A percentile compares a stretch with the other conserved stretches of the same genome.
Evolutionary conservation across 2,113 vertebrate species (phyloP).

Genomic region (Brienomyrus brachyistius): DNA sequence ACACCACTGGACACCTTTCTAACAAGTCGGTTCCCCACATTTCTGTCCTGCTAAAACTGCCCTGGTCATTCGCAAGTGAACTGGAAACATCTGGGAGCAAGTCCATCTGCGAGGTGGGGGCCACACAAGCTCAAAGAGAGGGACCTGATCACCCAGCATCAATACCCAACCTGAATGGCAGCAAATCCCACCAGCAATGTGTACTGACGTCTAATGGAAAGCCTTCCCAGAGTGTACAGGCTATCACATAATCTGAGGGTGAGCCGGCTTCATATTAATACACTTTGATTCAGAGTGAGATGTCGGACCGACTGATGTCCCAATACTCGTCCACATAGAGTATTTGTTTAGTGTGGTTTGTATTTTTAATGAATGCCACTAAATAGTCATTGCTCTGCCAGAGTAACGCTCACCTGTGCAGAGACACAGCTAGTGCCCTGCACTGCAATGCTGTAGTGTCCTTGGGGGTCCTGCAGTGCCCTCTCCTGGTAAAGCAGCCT

Average conservation of each 20-base stretch:
- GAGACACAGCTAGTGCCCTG: slow-evolving; percentile 59
- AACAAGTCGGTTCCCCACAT: neutral
- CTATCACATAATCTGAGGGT: neutral
- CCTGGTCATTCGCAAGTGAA: neutral
- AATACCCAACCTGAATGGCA: neutral
- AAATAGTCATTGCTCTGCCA: neutral
- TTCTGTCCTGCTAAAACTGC: neutral
- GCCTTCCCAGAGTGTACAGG: neutral
- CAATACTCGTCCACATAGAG: neutral
- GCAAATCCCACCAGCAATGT: neutral
- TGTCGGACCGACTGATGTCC: neutral
- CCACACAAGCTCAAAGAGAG: neutral
- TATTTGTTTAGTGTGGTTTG: neutral
- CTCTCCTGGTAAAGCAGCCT: slow-evolving; percentile 72
- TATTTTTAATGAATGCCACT: neutral
- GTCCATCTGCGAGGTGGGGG: neutral
- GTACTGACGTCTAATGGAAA: neutral
- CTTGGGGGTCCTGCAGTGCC: slow-evolving; percentile 46
- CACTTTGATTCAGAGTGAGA: neutral
- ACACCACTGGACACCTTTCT: neutral
- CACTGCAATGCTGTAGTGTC: slow-evolving; percentile 48
- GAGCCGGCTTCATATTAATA: neutral
- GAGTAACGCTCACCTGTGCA: slow-evolving; percentile 56
- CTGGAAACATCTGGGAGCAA: neutral
- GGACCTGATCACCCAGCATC: neutral